Evolutionary conservation across 2,113 vertebrate species (phyloP), one percentile per base, ranked within the genome.

Genomic region (Phalacrocorax carbo): DNA sequence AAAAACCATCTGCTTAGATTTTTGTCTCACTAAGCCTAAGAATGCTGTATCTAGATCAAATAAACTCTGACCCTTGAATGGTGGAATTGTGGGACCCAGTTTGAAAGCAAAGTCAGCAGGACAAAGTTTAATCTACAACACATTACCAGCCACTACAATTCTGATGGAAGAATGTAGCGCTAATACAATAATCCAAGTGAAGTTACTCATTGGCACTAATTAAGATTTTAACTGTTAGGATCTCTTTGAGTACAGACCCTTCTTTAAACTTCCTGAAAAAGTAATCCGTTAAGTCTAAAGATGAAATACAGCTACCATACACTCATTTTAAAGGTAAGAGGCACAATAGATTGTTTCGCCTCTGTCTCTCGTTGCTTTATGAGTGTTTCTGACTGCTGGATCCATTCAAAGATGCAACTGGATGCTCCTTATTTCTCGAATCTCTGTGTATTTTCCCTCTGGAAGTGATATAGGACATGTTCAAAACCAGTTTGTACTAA

Each of bases 1-100:
- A 94, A 90, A 87, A 84, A 78, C 10, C 23, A 82, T 20, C 78
- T 90, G 36, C 86, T 94, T 77, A 93, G 78, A 93, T 84, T 91
- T 90, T 91, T 93, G 91, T 85, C 19, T 58, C 52, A 85, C 81
- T 66, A 82, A 93, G n/a, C 68, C 55, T 80, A 95, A 95, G 97
- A 95, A 92, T 90, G 82, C n/a, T 90, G 55, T 97, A 96, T 97
- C 96, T 97, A 96, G 68, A 92, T 92, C 96, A 97, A 94, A 97
- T 97, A 97, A 97, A 97, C 97, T 96, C 87, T 97, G 97, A 97
- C 96, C 97, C 95, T 93, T 96, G 91, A 95, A 78, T 71, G 70
- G 73, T 23, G 49, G 51, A 89, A 38, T 42, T 94, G 68, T 0
- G 12, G 82, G 91, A 88, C 71, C 29, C 48, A 64, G 84, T 90